Evolutionary conservation across 2,888 invertebrate species (phyloP).

Genomic region (Incurvaria masculella): DNA sequence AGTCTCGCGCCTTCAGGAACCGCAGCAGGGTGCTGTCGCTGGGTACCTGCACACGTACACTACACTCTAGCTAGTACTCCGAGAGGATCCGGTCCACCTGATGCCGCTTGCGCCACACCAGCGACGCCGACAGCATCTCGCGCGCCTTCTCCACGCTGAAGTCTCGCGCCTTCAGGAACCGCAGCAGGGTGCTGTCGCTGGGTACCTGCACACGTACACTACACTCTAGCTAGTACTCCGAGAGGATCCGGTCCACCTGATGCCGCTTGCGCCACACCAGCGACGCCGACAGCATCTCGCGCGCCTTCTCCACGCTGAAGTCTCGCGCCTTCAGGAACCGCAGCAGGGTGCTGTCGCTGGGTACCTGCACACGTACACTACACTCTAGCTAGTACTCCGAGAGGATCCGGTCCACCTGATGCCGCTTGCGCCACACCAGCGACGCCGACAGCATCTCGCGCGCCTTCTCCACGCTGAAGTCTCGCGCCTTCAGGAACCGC

Average conservation of each 20-base stretch:
- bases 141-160: conserved; percentile 89
- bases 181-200: conserved; percentile 82
- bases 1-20: conserved; percentile 88
- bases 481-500: conserved; percentile 85
- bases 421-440: conserved; percentile 89
- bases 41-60: conserved; percentile 77
- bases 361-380: too few relatives aligned
- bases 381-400: conserved; percentile 82
- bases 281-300: conserved; percentile 86
- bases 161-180: conserved; percentile 88
- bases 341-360: conserved; percentile 85
- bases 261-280: conserved; percentile 92
- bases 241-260: conserved; percentile 81
- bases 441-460: conserved; percentile 87
- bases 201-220: conserved; percentile 81
- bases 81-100: conserved; percentile 82
- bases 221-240: conserved; percentile 82
- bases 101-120: conserved; percentile 92
- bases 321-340: conserved; percentile 89
- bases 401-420: conserved; percentile 83
- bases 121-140: conserved; percentile 84
- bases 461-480: conserved; percentile 90
- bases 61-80: conserved; percentile 82
- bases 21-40: conserved; percentile 86
- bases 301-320: conserved; percentile 88